These are phyloP conservation scores for Zoanthus gigantus DNA, from an alignment of 92 coral and sea anemone species.

Conservation along the genomic window DNA sequence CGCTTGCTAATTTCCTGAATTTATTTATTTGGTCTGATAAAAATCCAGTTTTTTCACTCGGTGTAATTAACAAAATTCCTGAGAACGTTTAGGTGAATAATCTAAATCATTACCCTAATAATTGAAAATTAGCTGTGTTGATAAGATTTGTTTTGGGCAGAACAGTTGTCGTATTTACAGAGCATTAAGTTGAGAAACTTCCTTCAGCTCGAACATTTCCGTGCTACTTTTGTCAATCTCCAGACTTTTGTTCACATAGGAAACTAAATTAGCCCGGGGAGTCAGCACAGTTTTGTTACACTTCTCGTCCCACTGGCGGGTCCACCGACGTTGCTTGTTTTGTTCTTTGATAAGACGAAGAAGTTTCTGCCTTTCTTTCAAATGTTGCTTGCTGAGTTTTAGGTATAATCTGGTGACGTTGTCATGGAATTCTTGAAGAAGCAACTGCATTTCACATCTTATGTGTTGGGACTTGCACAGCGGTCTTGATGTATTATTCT, in stretches of 20 bases:
- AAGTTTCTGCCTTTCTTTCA: constrained; percentile 16
- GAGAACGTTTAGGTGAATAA: background rate
- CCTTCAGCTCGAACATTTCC: background rate
- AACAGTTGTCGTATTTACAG: background rate
- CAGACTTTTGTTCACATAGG: background rate
- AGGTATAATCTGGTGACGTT: background rate
- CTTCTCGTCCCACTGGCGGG: background rate
- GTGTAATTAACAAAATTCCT: background rate
- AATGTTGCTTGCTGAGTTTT: background rate
- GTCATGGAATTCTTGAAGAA: background rate
- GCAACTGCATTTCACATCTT: background rate
- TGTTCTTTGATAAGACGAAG: background rate
- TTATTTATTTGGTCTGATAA: no score
- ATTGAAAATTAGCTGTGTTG: background rate
- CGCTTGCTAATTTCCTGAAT: no score
- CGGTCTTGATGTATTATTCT: background rate
- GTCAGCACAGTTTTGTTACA: background rate
- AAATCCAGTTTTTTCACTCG: no score
- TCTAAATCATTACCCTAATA: background rate
- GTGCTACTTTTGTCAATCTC: background rate
- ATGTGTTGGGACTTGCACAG: background rate
- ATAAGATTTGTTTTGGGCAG: background rate
- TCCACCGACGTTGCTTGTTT: background rate
- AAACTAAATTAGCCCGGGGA: constrained; percentile 4
- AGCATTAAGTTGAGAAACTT: background rate